Percentiles rank a stretch among this genome's conserved stretches.
These are phyloP conservation scores for Naja naja DNA, from an alignment of 2,113 vertebrate species.

Conservation along the genomic window DNA sequence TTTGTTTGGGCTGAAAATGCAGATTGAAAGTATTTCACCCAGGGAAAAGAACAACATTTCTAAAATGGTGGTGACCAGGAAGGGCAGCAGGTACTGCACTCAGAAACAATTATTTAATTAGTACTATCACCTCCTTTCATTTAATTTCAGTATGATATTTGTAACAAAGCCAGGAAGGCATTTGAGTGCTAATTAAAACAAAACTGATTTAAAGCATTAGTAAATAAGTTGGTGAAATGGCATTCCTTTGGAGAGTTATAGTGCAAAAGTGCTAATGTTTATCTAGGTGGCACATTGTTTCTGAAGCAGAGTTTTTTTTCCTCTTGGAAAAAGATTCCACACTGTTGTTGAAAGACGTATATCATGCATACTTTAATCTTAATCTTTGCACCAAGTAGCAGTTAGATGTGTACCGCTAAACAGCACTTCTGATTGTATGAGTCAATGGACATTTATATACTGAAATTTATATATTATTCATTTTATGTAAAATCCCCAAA, in stretches of 20 bases:
- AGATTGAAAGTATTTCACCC: not conserved
- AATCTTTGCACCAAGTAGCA: not conserved
- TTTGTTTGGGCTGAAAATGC: not conserved
- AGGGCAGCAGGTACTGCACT: not conserved
- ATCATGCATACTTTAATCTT: not conserved
- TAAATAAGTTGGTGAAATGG: not conserved
- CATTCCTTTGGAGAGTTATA: not conserved
- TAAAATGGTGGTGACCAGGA: not conserved
- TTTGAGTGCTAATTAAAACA: not conserved
- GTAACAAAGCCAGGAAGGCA: not conserved
- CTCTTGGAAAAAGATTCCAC: not conserved
- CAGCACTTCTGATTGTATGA: not conserved
- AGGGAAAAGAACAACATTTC: not conserved
- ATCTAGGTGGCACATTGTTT: not conserved
- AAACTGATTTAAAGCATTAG: not conserved
- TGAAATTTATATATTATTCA: not conserved
- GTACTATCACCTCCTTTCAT: not conserved
- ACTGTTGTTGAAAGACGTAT: not conserved
- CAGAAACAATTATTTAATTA: constrained; percentile 1
- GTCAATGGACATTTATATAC: not conserved
- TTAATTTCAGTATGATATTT: not conserved
- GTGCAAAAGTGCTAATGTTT: not conserved
- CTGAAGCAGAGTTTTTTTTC: not conserved
- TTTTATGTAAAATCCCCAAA: not conserved
- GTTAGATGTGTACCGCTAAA: not conserved